Percentiles rank a stretch among this genome's conserved stretches.
Conservation (phyloP, 2,888 invertebrate genomes). For the Pandemis cinnamomeana region DNA sequence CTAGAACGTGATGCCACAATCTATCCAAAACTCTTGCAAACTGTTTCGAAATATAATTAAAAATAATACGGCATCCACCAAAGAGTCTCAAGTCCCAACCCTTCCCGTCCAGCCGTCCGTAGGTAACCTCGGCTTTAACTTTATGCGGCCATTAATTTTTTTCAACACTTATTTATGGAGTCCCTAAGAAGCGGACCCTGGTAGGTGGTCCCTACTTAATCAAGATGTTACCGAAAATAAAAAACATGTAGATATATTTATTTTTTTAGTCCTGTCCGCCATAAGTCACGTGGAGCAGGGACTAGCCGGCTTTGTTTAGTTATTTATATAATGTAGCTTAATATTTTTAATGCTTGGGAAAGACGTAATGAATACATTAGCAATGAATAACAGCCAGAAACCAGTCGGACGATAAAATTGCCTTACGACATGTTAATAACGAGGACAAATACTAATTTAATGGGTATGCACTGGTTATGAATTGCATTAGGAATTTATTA, state of each 20-base stretch:
- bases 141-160: slow-evolving; percentile 77
- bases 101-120: slow-evolving; percentile 50
- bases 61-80: slow-evolving; percentile 59
- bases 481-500: slow-evolving; percentile 44
- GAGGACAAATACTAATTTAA: slow-evolving; percentile 67
- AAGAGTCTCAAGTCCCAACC: slow-evolving; percentile 48
- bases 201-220: slow-evolving; percentile 84
- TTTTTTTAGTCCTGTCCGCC: slow-evolving; percentile 74
- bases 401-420: slow-evolving; percentile 72
- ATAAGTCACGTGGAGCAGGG: slow-evolving; percentile 69
- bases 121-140: slow-evolving; percentile 75
- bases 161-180: slow-evolving; percentile 75
- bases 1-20: too few species aligned
- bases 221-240: slow-evolving; percentile 83
- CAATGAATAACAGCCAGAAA: slow-evolving; percentile 69
- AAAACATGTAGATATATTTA: slow-evolving; percentile 72
- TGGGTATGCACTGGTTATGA: slow-evolving; percentile 52
- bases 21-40: background rate
- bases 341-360: slow-evolving; percentile 80
- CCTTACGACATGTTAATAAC: slow-evolving; percentile 72
- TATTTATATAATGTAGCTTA: slow-evolving; percentile 77
- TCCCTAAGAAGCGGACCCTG: slow-evolving; percentile 67
- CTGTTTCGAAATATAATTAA: background rate
- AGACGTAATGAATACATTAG: slow-evolving; percentile 82
- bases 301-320: slow-evolving; percentile 70